Percentiles rank a stretch among this genome's conserved stretches.
Conservation (phyloP, 2,797 vertebrate species). For the Malurus splendens region DNA sequence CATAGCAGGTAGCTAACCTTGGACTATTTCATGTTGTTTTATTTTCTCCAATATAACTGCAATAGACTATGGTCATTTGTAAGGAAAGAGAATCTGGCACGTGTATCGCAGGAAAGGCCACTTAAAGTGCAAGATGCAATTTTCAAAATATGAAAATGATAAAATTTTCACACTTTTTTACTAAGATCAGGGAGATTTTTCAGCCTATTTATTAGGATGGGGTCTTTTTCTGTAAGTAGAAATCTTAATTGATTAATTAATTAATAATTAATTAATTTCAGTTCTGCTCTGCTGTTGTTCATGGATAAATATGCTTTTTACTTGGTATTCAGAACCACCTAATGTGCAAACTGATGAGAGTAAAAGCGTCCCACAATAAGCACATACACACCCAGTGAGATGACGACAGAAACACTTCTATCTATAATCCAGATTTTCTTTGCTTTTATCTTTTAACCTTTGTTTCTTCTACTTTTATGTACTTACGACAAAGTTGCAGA, state of each 20-base stretch:
- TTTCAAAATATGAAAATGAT: neutral
- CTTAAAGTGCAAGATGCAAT: neutral
- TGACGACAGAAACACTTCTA: neutral
- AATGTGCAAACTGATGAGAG: neutral
- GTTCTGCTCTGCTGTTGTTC: neutral
- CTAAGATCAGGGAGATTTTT: neutral
- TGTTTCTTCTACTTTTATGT: neutral
- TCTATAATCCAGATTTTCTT: neutral
- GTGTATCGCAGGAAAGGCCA: neutral
- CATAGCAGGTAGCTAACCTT: neutral
- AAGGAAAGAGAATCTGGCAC: neutral
- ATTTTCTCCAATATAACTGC: neutral
- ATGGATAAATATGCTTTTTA: neutral
- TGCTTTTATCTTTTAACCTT: neutral
- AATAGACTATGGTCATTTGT: neutral
- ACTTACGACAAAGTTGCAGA: neutral
- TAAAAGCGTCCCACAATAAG: neutral
- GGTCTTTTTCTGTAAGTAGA: neutral
- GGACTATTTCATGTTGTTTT: neutral
- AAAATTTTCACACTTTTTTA: neutral
- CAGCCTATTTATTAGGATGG: neutral
- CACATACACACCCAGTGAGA: neutral
- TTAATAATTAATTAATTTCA: neutral
- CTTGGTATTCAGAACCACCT: neutral
- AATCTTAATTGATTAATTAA: neutral